Base-by-base conservation (phyloP, 2,888 invertebrate species). In the Nineta flava region DNA sequence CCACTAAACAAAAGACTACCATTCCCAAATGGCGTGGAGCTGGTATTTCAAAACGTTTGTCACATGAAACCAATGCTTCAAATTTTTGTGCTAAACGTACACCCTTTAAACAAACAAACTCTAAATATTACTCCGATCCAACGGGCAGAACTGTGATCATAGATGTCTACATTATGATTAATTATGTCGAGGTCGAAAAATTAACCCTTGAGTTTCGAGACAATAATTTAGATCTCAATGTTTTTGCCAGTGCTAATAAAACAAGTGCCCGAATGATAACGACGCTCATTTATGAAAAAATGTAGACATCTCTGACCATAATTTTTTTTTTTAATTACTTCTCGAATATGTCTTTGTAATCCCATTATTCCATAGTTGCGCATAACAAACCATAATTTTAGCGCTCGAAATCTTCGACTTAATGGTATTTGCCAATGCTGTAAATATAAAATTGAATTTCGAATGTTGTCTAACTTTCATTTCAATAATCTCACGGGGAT, bases 401-500 rank as follows among this genome's bases (percentile, higher is more conserved):
- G 65, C 0, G 96, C 82, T 32, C 96, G 76, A 65, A 97, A 97
- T 54, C 92, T 76, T 61, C 90, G 90, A 59, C 95, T 95, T 47
- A 97, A 64, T 0, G 94, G 92, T 49, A 96, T 93, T 69, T 96
- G 96, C 96, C 96, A 96, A 62, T 96, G 95, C 92, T 92, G 63
- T 58, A 88, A 95, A 66, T 95, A 94, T 93, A 57, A 91, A 84
- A 52, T 88, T 87, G 87, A 2, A 12, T 12, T 26, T 6, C 7
- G 26, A 26, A 26, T 26, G 3, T 19, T 12, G 16, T 16, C 2
- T 16, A 40, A 47, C 42, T 19, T 16, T 47, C 9, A 45, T 31
- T 12, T 45, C n/a, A n/a, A n/a, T n/a, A n/a, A n/a, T 19, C 31
- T 15, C 13, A 38, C 40, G 15, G 48, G 12, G 40, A 17, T 32